Conservation (phyloP, 2,888 invertebrate species). For the Neria commutata region DNA sequence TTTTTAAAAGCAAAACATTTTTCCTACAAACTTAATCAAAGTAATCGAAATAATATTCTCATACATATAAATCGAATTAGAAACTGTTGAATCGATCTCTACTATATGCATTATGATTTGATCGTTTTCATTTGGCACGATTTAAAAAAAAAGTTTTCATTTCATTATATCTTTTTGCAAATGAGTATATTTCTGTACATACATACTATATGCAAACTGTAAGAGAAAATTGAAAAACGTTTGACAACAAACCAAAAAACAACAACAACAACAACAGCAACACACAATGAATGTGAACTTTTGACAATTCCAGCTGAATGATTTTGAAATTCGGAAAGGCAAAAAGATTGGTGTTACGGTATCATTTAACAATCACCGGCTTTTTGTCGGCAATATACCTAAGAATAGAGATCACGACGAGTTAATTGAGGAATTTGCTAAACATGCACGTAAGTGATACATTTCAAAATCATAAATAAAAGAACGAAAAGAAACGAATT, state of each 20-base stretch:
- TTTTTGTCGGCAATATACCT: conserved; percentile 99
- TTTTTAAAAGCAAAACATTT: conserved; percentile 2
- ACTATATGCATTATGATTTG: no score
- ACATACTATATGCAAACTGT: conserved; percentile 13
- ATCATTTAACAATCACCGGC: conserved; percentile 99
- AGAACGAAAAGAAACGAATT: conserved; percentile 32
- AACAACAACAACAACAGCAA: conserved; percentile 30
- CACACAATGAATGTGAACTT: conserved; percentile 61
- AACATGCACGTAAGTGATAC: conserved; percentile 95
- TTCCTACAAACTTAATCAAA: no score
- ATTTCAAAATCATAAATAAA: conserved; percentile 44
- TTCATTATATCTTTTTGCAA: no score
- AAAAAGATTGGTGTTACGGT: conserved; percentile 99
- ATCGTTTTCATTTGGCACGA: conserved; percentile 55
- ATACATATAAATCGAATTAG: not conserved
- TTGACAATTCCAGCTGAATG: conserved; percentile 98
- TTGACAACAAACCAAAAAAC: conserved; percentile 16
- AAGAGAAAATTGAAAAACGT: conserved; percentile 29
- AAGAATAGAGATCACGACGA: conserved; percentile 99
- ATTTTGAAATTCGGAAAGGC: conserved; percentile 99
- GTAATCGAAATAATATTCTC: not conserved
- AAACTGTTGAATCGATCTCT: not conserved
- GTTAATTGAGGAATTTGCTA: conserved; percentile 98
- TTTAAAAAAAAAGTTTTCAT: conserved; percentile 27
- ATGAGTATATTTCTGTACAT: no score